Percentiles rank a stretch among this genome's conserved stretches.
Conservation (phyloP, 30 jellyfish, hydroid and myxozoan species). For the Aurelia sp. region DNA sequence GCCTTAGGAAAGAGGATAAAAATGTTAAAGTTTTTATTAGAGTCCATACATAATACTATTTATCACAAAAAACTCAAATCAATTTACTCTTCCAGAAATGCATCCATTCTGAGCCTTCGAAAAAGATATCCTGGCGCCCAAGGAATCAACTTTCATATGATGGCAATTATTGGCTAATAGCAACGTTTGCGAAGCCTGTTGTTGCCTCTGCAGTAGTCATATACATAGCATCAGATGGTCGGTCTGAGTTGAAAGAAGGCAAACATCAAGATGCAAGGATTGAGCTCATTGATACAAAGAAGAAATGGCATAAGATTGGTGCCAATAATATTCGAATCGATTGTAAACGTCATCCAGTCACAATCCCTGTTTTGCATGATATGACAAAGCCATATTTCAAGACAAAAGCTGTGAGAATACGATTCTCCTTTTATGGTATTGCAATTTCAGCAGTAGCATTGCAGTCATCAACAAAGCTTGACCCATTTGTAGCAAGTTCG, state of each 20-base stretch:
- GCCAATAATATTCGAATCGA: slow-evolving; percentile 19
- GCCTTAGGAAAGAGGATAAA: too few species aligned
- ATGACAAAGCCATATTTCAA: slow-evolving; percentile 88
- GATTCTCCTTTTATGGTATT: slow-evolving; percentile 41
- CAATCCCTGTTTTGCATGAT: slow-evolving; percentile 80
- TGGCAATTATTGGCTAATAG: slow-evolving; percentile 82
- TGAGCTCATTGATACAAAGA: slow-evolving; percentile 62
- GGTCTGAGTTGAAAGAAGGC: background rate
- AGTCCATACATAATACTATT: too few species aligned
- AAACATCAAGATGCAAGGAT: slow-evolving; percentile 32
- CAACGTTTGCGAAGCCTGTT: slow-evolving; percentile 70
- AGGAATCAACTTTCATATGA: slow-evolving; percentile 38
- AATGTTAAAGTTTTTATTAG: too few species aligned
- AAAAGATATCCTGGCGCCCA: slow-evolving; percentile 77
- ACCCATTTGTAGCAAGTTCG: slow-evolving; percentile 61
- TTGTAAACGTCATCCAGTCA: slow-evolving; percentile 79
- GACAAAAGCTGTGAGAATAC: slow-evolving; percentile 72
- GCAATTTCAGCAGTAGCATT: slow-evolving; percentile 91
- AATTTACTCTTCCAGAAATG: slow-evolving; percentile 73
- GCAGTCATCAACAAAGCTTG: slow-evolving; percentile 68
- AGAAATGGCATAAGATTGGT: slow-evolving; percentile 62
- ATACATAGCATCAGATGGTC: slow-evolving; percentile 94
- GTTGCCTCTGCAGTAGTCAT: slow-evolving; percentile 86
- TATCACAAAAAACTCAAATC: too few species aligned
- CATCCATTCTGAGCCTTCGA: slow-evolving; percentile 23